Evolutionary conservation across 2,888 invertebrate genomes (phyloP), one percentile per base, ranked within the genome.

Genomic region (Coremacera marginata): DNA sequence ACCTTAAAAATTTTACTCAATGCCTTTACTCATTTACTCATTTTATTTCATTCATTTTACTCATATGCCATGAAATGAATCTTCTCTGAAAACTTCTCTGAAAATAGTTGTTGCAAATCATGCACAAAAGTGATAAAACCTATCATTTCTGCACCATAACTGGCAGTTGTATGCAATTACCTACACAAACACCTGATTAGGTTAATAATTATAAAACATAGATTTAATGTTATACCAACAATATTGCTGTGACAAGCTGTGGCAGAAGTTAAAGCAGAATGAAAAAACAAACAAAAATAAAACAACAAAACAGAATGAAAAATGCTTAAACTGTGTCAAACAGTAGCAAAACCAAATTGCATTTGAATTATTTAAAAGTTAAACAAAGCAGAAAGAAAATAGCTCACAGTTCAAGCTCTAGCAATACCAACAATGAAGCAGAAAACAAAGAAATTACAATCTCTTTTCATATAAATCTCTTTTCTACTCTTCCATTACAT

Each of bases 281-380:
- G 5, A 68, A 16, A 55, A 19, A 65, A 11, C 14, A 74, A 75
- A 68, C 60, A 68, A 75, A 27, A 49, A 27, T 7, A 8, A 27
- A n/a, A n/a, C n/a, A n/a, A 68, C 19, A 44, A 60, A 60, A 60
- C 1, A 76, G 74, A 78, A 77, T 31, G 31, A 9, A 62, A 71
- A 70, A 75, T 31, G 71, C 60, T 78, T 67, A 68, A 67, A 78
- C 74, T 78, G 78, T 78, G 78, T 70, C 76, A 74, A 70, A 76
- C 63, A 27, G 25, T 71, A 62, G 60, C 51, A 77, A 79, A 71
- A 65, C 52, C 71, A 79, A 80, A 81, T 81, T 82, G 78, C 78
- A 81, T 80, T 79, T 81, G 77, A 81, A 82, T 80, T 79, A 80
- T 82, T 80, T 71, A 79, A 77, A 65, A 78, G 49, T 63, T 76